phyloP scores from a whole-genome alignment of 2,888 invertebrate genomes.

The Lampropteryx suffumata region DNA sequence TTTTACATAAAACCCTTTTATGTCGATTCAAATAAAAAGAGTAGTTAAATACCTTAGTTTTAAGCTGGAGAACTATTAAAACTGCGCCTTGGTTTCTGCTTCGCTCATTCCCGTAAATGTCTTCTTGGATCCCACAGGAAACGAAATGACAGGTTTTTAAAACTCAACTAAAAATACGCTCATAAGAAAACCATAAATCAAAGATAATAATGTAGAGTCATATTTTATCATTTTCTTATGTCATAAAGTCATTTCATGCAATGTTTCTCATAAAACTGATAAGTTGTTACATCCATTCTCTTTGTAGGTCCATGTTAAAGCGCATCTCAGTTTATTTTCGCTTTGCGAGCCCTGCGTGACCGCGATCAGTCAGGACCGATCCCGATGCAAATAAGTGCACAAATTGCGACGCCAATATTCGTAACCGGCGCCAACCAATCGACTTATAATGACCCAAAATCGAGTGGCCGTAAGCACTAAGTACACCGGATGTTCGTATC shows the following conservation, averaged over 20 bases:
- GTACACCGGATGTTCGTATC: constrained; percentile 37
- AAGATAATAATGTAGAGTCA: too few species aligned
- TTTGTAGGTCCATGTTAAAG: constrained; percentile 39
- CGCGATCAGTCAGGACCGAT: constrained; percentile 57
- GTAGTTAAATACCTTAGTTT: neutral
- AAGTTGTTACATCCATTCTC: constrained; percentile 23
- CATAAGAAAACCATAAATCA: too few species aligned
- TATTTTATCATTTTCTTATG: too few species aligned
- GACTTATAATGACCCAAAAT: constrained; percentile 68
- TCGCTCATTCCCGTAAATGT: constrained; percentile 1
- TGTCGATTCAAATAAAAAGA: neutral
- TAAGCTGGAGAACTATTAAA: neutral
- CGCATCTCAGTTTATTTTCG: constrained; percentile 64
- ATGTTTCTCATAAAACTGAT: too few species aligned
- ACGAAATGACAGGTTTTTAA: too few species aligned
- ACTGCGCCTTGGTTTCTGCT: neutral
- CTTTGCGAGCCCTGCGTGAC: constrained; percentile 65
- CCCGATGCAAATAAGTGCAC: constrained; percentile 67
- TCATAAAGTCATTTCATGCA: too few species aligned
- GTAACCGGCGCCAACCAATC: constrained; percentile 64
- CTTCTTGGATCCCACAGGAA: too few species aligned
- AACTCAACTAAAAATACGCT: too few species aligned
- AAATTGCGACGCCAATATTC: constrained; percentile 70
- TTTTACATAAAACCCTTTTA: neutral
- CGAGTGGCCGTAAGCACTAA: constrained; percentile 53